Evolutionary conservation across 2,113 vertebrate species (phyloP), one percentile per base, ranked within the genome.

Genomic region (Euleptes europaea): DNA sequence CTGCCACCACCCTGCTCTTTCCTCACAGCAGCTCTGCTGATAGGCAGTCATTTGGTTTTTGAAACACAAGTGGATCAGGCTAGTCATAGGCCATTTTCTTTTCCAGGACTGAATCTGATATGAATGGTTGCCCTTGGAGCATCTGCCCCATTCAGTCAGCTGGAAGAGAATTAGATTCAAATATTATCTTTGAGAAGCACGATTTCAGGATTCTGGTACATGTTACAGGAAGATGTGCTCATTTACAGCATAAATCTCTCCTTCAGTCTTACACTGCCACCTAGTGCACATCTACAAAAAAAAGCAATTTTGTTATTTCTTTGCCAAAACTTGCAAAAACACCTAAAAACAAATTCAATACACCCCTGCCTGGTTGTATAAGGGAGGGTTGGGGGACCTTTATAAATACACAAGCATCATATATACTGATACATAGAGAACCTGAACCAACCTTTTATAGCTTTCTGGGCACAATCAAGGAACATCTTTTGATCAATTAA

Each of bases 211-310:
- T 38, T 70, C n/a, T 40, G 2, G 33, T 70, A 63, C 26, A 35
- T 69, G n/a, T 69, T 69, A 14, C 66, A 69, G n/a, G n/a, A 21
- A 49, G 44, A 74, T 4, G 4, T 44, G 51, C 13, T 72, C 17
- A 57, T 57, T 72, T 80, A n/a, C 44, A 40, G 26, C 5, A 42
- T 14, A 83, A 47, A 83, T 35, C 23, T 9, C 13, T 14, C 75
- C 17, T 79, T n/a, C 51, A 14, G 84, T 7, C 73, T 86, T 33
- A 73, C 75, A 84, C 66, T 92, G 95, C 95, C 96, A 94, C 79
- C 96, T 96, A 90, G 94, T 84, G 96, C 88, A 1, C 0, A 54
- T 3, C 5, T 28, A 63, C 23, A 63, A 1, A 63, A 1, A 42
- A 81, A 44, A 44, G 15, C 76, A 71, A 79, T 15, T 44, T 21